Percentiles rank a stretch among this genome's conserved stretches.
These are phyloP conservation scores for Carettochelys insculpta DNA, from an alignment of 2,113 vertebrate genomes.

Conservation along the genomic window DNA sequence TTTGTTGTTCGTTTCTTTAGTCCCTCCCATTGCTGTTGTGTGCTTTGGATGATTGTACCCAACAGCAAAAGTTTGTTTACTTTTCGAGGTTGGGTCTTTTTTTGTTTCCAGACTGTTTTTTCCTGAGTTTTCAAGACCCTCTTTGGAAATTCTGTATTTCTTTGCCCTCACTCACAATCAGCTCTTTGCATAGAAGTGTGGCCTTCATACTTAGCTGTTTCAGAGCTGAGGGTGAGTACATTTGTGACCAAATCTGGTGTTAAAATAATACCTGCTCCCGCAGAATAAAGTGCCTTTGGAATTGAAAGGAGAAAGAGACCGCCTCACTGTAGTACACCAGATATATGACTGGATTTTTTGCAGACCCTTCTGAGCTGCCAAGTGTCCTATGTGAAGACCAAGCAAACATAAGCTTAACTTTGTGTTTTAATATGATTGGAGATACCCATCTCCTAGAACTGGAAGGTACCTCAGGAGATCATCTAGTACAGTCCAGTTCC, in stretches of 20 bases:
- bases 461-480: too few relatives aligned
- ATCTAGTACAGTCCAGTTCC: too few relatives aligned
- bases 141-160: not conserved
- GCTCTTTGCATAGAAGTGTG: not conserved
- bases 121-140: not conserved
- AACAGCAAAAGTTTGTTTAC: not conserved
- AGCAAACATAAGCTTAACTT: not conserved
- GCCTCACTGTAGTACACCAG: not conserved
- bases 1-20: not conserved
- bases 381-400: not conserved
- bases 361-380: not conserved
- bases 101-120: not conserved
- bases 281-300: not conserved
- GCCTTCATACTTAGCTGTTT: fast-evolving
- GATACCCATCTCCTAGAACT: too few relatives aligned
- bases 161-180: not conserved
- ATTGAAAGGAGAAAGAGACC: not conserved
- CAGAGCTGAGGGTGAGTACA: not conserved
- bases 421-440: too few relatives aligned
- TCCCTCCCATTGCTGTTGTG: not conserved
- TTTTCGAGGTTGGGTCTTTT: not conserved
- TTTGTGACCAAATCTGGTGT: not conserved
- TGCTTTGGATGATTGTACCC: not conserved
- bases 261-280: not conserved
- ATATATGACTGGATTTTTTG: not conserved